Conservation (phyloP, 2,888 invertebrate genomes). For the Drosophila peninsularis region DNA sequence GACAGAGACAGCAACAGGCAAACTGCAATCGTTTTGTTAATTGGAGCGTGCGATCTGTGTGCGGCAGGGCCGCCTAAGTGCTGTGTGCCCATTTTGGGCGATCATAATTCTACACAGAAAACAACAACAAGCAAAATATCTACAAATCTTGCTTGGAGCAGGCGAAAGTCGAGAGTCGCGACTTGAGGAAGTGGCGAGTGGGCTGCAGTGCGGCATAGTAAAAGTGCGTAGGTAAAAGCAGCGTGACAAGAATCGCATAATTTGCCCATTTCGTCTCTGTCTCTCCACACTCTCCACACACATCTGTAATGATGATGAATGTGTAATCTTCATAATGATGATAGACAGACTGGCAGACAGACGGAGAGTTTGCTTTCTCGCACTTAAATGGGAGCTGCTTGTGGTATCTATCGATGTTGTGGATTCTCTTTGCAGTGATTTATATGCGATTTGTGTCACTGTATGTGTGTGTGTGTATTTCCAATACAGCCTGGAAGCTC, state of each 20-base stretch:
- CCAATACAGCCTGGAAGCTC: constrained; percentile 42
- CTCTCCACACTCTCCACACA: constrained; percentile 15
- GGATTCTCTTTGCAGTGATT: constrained; percentile 53
- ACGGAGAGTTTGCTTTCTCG: constrained; percentile 39
- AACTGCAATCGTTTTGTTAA: constrained; percentile 48
- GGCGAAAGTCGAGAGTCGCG: constrained; percentile 62
- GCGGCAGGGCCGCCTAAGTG: constrained; percentile 14
- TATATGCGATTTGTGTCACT: constrained; percentile 58
- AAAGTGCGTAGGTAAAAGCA: constrained; percentile 75
- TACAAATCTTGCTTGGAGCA: constrained; percentile 22
- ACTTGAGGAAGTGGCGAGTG: constrained; percentile 18
- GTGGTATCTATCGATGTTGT: constrained; percentile 8
- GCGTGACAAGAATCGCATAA: constrained; percentile 43
- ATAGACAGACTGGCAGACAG: constrained; percentile 24
- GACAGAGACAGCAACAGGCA: neutral
- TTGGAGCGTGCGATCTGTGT: constrained; percentile 72
- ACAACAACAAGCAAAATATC: constrained; percentile 7
- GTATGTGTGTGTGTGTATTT: constrained; percentile 23
- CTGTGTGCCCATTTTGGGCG: constrained; percentile 21
- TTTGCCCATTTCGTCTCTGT: constrained; percentile 16
- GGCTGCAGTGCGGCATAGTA: constrained; percentile 68
- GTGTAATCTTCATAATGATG: constrained; percentile 61
- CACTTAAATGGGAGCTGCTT: constrained; percentile 9
- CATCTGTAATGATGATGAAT: constrained; percentile 76
- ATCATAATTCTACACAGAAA: constrained; percentile 31